phyloP scores from a whole-genome alignment of 35 echinoderm and acorn worm genomes.

The Patiria miniata region DNA sequence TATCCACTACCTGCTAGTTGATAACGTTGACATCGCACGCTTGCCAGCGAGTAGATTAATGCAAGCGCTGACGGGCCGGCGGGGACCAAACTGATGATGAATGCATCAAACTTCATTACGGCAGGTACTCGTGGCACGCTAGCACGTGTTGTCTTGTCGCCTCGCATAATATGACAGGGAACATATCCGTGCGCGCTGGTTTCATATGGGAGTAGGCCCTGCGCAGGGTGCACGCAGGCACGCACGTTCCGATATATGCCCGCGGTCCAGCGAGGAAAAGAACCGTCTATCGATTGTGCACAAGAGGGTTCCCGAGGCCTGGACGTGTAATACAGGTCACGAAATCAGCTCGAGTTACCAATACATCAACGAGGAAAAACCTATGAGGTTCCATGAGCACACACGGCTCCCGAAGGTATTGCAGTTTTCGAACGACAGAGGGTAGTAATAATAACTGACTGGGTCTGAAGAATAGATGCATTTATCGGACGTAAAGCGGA shows the following conservation, averaged over 20 bases:
- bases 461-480: background rate
- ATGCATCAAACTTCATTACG: constrained; percentile 25
- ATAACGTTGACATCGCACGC: no score
- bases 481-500: background rate
- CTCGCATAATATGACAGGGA: background rate
- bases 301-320: background rate
- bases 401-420: background rate
- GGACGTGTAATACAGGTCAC: constrained; percentile 27
- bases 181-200: background rate
- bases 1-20: background rate
- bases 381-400: background rate
- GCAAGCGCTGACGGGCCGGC: background rate
- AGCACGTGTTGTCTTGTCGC: constrained; percentile 25
- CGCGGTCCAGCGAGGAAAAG: background rate
- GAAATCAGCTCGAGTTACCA: constrained; percentile 12
- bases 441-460: constrained; percentile 1
- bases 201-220: no score
- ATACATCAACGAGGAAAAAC: constrained; percentile 14
- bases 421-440: background rate
- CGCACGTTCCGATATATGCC: background rate
- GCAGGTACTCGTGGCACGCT: background rate
- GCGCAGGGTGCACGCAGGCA: background rate
- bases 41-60: background rate
- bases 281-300: background rate
- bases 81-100: background rate